Conservation (phyloP, 2,113 vertebrate genomes). For the Forbesichthys agassizii region DNA sequence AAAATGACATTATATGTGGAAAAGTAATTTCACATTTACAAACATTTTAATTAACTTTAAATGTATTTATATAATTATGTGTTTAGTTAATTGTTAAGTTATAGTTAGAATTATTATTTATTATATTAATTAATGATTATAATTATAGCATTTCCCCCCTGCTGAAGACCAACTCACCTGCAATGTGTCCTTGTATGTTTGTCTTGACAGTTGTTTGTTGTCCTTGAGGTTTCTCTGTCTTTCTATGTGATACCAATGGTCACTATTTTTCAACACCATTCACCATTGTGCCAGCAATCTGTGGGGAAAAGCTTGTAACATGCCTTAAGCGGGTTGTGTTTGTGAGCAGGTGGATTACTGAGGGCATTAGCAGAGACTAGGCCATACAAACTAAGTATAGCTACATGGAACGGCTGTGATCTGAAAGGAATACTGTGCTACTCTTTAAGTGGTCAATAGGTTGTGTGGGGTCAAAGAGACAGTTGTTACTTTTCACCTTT, state of each 20-base stretch:
- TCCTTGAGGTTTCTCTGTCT: background rate
- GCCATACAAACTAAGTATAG: conserved; percentile 54
- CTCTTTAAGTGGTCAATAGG: too few species aligned
- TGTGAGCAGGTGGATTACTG: conserved; percentile 42
- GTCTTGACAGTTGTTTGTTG: background rate
- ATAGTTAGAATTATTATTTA: too few species aligned
- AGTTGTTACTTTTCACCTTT: background rate
- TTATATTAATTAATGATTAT: too few species aligned
- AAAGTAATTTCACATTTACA: too few species aligned
- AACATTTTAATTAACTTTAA: too few species aligned
- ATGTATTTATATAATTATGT: too few species aligned
- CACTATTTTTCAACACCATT: background rate
- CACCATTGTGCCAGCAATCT: conserved; percentile 1
- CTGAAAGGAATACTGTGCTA: background rate
- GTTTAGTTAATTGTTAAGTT: too few species aligned
- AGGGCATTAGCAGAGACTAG: conserved; percentile 41
- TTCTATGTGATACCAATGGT: background rate
- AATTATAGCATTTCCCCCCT: background rate
- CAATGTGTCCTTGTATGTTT: background rate
- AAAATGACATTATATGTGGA: too few species aligned
- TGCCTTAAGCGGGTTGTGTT: background rate
- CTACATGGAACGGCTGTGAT: background rate
- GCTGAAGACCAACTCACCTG: conserved; percentile 26
- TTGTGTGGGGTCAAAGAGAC: background rate
- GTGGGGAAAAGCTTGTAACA: conserved; percentile 18